Conservation (phyloP, 2,113 vertebrate species). For the Pollimyrus isidori region DNA sequence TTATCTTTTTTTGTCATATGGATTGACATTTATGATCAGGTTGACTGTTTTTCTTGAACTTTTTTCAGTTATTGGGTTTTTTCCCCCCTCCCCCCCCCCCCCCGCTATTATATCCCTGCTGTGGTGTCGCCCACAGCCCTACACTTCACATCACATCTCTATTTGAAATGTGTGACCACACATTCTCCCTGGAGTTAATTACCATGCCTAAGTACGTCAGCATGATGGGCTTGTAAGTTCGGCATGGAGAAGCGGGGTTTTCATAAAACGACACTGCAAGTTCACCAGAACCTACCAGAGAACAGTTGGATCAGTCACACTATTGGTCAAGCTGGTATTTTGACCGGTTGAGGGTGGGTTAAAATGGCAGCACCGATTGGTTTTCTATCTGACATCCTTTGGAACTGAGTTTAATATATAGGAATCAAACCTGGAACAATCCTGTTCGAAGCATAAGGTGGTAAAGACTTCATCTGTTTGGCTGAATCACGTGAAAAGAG, state of each 20-base stretch:
- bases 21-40: not conserved
- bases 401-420: not conserved
- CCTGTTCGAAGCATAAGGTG: not conserved
- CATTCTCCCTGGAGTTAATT: not conserved
- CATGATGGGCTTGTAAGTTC: not conserved
- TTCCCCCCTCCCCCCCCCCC: not conserved
- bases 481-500: not conserved
- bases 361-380: not conserved
- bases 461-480: not conserved
- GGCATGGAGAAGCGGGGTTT: not conserved
- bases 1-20: not conserved
- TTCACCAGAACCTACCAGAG: not conserved
- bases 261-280: not conserved
- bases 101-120: not conserved
- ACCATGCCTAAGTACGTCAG: not conserved
- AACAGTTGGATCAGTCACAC: not conserved
- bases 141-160: not conserved
- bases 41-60: not conserved
- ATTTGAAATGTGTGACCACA: not conserved
- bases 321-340: not conserved
- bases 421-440: not conserved
- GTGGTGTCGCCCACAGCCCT: not conserved
- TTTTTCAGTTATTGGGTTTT: not conserved
- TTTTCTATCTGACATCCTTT: not conserved
- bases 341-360: not conserved